Percentiles rank a stretch among this genome's conserved stretches.
phyloP scores from a whole-genome alignment of 1,140 invertebrate genomes.

The Aphidius gifuensis region DNA sequence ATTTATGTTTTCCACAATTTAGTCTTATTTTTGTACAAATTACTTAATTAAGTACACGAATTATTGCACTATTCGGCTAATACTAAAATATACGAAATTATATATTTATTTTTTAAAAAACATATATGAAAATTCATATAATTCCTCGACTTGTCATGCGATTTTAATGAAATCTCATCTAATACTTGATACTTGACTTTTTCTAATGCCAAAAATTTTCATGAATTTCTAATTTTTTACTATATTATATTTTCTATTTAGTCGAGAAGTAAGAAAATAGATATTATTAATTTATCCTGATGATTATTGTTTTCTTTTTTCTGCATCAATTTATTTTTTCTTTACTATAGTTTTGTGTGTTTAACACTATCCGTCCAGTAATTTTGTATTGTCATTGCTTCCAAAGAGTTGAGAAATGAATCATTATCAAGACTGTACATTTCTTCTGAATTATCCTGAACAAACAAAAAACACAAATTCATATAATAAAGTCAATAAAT shows the following conservation, averaged over 20 bases:
- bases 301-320: conserved; percentile 35
- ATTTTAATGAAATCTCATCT: conserved; percentile 2
- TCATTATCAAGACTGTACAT: conserved; percentile 91
- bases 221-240: background rate
- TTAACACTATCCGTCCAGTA: conserved; percentile 90
- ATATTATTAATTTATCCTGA: no score
- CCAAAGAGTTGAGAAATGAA: conserved; percentile 84
- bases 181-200: conserved; percentile 16
- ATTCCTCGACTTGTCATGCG: conserved; percentile 18
- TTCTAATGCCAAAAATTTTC: no score
- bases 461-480: conserved; percentile 21
- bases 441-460: conserved; percentile 84
- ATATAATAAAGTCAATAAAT: background rate
- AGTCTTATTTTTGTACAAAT: conserved; percentile 17
- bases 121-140: conserved; percentile 24
- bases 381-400: conserved; percentile 91
- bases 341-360: conserved; percentile 77
- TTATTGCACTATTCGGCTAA: conserved; percentile 42
- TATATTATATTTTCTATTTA: background rate
- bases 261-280: no score
- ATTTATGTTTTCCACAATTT: conserved; percentile 31
- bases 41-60: conserved; percentile 36
- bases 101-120: conserved; percentile 19
- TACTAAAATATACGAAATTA: conserved; percentile 24
- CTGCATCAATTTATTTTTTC: no score